Evolutionary conservation across 2,113 vertebrate species (phyloP).

Genomic region (Sporophila hypoxantha): DNA sequence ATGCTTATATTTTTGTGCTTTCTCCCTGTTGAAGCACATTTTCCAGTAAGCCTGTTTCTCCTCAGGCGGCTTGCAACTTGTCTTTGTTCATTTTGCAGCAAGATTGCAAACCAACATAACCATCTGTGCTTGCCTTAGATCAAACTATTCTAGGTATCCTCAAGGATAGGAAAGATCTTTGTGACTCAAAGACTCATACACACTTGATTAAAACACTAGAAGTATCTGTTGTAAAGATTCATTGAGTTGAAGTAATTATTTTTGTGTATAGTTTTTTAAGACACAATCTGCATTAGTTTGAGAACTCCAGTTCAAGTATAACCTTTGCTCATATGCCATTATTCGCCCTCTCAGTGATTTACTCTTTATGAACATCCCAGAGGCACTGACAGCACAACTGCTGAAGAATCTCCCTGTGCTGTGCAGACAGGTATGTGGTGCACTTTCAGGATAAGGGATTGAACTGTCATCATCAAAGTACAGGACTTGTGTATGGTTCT

Average conservation of each 20-base stretch:
- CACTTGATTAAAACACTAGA: not conserved
- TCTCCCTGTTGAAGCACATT: not conserved
- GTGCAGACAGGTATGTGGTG: not conserved
- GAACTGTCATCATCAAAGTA: not conserved
- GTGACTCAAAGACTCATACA: not conserved
- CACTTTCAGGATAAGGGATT: not conserved
- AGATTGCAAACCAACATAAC: not conserved
- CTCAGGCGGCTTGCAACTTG: not conserved
- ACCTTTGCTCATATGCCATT: not conserved
- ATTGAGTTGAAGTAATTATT: not conserved
- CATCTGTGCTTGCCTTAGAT: not conserved
- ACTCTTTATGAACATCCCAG: not conserved
- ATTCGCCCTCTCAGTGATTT: not conserved
- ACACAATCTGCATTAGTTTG: not conserved
- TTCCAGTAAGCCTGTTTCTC: not conserved
- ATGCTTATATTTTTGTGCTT: not conserved
- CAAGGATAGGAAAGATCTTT: not conserved
- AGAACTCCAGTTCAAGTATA: not conserved
- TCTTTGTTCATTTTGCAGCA: not conserved
- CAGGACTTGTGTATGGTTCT: not conserved
- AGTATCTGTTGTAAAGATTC: not conserved
- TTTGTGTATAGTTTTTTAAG: not conserved
- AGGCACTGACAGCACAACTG: not conserved
- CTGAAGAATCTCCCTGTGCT: not conserved
- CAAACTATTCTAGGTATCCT: not conserved